Evolutionary conservation across 2,888 invertebrate genomes (phyloP), one percentile per base, ranked within the genome.

Genomic region (Sylvicola fuscatus): DNA sequence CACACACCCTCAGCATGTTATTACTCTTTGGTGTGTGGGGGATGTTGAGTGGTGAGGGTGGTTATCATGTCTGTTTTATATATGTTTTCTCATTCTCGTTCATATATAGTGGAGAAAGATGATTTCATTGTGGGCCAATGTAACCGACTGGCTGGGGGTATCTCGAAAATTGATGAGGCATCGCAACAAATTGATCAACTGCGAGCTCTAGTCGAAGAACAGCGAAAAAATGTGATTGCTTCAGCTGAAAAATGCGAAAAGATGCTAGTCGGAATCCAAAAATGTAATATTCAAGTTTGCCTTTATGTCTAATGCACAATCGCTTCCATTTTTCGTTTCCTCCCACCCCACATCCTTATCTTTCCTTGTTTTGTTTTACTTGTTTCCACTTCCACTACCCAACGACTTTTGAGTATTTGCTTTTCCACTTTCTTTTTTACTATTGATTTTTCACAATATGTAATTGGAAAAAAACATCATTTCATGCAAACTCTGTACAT

Each of bases 181-280:
- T 79, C 81, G 38, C 69, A 71, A 2, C 82, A 87, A 50, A 60
- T 92, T 21, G 75, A 72, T 34, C 72, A 80, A 30, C 58, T 92
- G 15, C 86, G 89, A 45, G 67, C 70, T 11, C 77, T 81, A 47
- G 62, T 92, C 15, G 84, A 75, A 0, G 70, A 76, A 16, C 90
- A 90, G 54, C 79, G 82, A 49, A 70, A 78, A 1, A 77, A 80
- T 38, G 83, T 92, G 1, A 72, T 73, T 1, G 72, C 79, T 47
- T 83, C 89, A 41, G 81, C 86, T 0, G 66, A 65, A 34, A 78
- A 79, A 46, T 90, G 89, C 52, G 86, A 86, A 52, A 58, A 58
- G 14, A 65, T 92, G 53, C 60, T 90, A 36, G 62, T 64, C 14
- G 76, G 81, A 50, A 90, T 92, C 37, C 70, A 79, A 10, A 62